Evolutionary conservation across 2,888 invertebrate genomes (phyloP).

Genomic region (Pogonocherus hispidulus): DNA sequence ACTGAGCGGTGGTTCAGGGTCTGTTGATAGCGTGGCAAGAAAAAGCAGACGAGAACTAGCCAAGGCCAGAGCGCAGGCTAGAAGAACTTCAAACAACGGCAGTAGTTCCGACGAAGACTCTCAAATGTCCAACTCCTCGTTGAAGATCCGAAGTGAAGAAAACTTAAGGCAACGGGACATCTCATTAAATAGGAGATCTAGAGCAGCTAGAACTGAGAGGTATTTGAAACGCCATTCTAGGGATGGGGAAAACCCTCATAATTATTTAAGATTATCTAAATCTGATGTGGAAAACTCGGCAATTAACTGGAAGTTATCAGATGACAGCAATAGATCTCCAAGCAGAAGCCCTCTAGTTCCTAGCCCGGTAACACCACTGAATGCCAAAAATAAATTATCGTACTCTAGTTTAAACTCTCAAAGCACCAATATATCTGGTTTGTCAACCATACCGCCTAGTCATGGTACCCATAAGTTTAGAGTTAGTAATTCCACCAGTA

Average conservation of each 20-base stretch:
- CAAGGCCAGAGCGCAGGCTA: conserved; percentile 79
- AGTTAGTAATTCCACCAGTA: conserved; percentile 60
- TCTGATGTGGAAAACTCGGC: conserved; percentile 61
- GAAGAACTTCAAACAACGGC: conserved; percentile 74
- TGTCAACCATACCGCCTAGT: conserved; percentile 67
- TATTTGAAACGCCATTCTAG: conserved; percentile 82
- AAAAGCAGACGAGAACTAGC: conserved; percentile 74
- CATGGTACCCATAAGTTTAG: conserved; percentile 60
- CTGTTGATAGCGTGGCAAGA: conserved; percentile 70
- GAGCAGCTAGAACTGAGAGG: conserved; percentile 84
- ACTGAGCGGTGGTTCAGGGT: conserved; percentile 66
- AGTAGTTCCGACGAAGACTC: conserved; percentile 83
- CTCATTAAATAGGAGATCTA: conserved; percentile 75
- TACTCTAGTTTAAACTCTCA: conserved; percentile 54
- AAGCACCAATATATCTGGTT: conserved; percentile 60
- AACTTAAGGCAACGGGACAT: conserved; percentile 70
- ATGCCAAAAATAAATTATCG: conserved; percentile 47
- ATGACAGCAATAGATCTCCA: conserved; percentile 56
- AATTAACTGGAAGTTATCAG: conserved; percentile 50
- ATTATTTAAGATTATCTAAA: conserved; percentile 59
- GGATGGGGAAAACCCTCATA: conserved; percentile 75
- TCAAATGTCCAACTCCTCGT: conserved; percentile 77
- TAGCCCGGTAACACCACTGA: conserved; percentile 30
- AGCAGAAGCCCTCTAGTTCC: conserved; percentile 60
- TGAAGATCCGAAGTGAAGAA: conserved; percentile 79